Percentiles rank a stretch among this genome's conserved stretches.
Evolutionary conservation across 2,888 invertebrate species (phyloP).

Genomic region (Lasius fuliginosus): DNA sequence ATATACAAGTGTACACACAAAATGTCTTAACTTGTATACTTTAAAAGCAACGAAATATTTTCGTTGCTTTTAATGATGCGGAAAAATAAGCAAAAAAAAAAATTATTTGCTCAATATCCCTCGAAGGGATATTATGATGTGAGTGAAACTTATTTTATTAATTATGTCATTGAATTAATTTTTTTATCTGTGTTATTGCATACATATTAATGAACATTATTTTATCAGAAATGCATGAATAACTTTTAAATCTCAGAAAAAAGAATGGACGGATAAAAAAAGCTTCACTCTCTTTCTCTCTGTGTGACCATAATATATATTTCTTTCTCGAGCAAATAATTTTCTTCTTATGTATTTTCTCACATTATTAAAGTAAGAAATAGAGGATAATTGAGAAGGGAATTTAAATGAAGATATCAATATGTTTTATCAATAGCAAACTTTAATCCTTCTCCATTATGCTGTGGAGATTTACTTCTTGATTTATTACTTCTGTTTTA

Average conservation of each 20-base stretch:
- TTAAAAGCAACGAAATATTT: background rate
- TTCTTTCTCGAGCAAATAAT: slow-evolving; percentile 2
- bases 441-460: background rate
- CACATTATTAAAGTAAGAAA: background rate
- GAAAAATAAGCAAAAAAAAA: background rate
- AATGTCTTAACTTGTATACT: background rate
- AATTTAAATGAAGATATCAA: background rate
- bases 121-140: background rate
- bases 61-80: background rate
- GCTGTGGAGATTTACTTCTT: background rate
- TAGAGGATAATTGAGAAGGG: background rate
- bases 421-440: background rate
- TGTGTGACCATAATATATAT: background rate
- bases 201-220: background rate
- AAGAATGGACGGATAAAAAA: background rate
- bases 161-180: background rate
- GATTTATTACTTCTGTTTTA: background rate
- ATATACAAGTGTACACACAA: background rate
- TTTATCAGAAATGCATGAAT: background rate
- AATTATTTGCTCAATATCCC: background rate
- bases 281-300: background rate
- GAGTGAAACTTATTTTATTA: background rate
- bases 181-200: background rate
- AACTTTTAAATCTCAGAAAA: background rate
- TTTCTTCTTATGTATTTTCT: slow-evolving; percentile 6